Evolutionary conservation across 2,888 invertebrate species (phyloP).

Genomic region (Callinectes sapidus): DNA sequence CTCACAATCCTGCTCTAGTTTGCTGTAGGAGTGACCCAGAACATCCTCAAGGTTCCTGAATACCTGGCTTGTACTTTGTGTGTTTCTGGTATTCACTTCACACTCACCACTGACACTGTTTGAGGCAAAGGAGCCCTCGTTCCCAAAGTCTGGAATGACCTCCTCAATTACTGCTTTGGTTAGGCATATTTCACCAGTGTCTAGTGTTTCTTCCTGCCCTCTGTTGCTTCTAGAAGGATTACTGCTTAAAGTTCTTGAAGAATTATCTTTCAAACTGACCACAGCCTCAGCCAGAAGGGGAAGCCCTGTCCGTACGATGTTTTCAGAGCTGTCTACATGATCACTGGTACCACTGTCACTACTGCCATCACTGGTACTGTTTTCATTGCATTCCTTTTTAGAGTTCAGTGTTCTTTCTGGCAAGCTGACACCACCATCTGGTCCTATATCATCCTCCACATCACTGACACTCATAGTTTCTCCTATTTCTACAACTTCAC

Average conservation of each 20-base stretch:
- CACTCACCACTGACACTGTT: neutral
- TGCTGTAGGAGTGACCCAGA: slow-evolving; percentile 39
- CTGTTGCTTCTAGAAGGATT: slow-evolving; percentile 3
- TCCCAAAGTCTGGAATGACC: slow-evolving; percentile 53
- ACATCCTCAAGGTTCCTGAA: slow-evolving; percentile 41
- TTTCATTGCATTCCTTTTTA: neutral
- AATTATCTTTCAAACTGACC: slow-evolving; percentile 9
- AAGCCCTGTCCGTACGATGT: neutral
- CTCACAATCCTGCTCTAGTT: neutral
- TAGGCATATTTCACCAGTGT: slow-evolving; percentile 57
- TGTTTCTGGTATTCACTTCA: neutral
- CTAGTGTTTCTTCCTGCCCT: slow-evolving; percentile 57
- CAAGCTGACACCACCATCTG: slow-evolving; percentile 40
- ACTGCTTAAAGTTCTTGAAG: slow-evolving; percentile 29
- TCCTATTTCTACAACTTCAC: slow-evolving; percentile 51
- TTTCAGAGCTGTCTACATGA: neutral
- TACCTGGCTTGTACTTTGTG: slow-evolving; percentile 23
- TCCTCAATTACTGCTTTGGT: slow-evolving; percentile 59
- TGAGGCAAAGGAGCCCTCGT: neutral
- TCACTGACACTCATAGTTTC: slow-evolving; percentile 31
- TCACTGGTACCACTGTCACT: slow-evolving; percentile 6
- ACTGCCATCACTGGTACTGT: neutral
- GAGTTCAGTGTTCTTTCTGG: slow-evolving; percentile 54
- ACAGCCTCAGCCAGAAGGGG: slow-evolving; percentile 12
- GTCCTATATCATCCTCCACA: neutral